Conservation (phyloP, 2,888 invertebrate species). For the Drosophila limbata region DNA sequence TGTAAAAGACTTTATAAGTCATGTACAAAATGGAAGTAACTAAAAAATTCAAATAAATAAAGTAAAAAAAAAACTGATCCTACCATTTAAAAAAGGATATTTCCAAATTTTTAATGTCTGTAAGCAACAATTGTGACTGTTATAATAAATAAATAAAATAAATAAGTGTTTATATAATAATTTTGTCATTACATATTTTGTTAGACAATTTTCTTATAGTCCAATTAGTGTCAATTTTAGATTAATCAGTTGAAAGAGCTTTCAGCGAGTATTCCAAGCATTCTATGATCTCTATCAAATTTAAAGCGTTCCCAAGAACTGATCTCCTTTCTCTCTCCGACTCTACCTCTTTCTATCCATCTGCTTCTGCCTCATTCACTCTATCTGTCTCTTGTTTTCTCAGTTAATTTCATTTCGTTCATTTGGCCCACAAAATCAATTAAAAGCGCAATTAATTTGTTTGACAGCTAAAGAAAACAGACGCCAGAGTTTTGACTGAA, state of each 20-base stretch:
- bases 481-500: constrained; percentile 62
- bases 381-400: background rate
- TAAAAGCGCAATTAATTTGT: constrained; percentile 81
- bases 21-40: too few relatives aligned
- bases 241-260: background rate
- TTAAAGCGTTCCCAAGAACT: background rate
- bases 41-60: too few relatives aligned
- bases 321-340: background rate
- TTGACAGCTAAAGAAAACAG: constrained; percentile 79
- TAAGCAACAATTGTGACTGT: too few relatives aligned
- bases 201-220: too few relatives aligned
- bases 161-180: too few relatives aligned
- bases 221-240: too few relatives aligned
- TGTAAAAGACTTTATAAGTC: too few relatives aligned
- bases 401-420: constrained; percentile 55
- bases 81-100: too few relatives aligned
- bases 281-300: background rate
- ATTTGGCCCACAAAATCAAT: constrained; percentile 71
- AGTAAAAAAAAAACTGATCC: too few relatives aligned
- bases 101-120: too few relatives aligned
- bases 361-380: background rate
- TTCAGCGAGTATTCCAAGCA: background rate
- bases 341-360: background rate
- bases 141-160: too few relatives aligned
- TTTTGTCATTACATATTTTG: too few relatives aligned